A percentile compares a stretch with the other conserved stretches of the same genome.
Conservation (phyloP, 2,113 vertebrate species). For the Ammospiza nelsoni region DNA sequence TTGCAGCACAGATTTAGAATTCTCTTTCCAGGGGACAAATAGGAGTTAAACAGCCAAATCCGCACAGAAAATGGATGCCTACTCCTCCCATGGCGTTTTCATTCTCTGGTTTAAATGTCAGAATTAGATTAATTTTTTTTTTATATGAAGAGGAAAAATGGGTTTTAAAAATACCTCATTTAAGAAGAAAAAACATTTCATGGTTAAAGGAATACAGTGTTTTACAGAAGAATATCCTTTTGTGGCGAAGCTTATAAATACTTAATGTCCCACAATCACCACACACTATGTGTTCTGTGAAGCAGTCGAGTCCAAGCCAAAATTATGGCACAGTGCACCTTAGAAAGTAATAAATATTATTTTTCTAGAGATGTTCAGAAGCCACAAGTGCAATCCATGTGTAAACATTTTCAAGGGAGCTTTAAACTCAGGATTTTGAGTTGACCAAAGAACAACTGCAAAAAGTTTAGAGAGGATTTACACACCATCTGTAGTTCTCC, state of each 20-base stretch:
- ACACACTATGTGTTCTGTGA: slow-evolving; percentile 8
- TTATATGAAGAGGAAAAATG: slow-evolving; percentile 51
- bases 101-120: slow-evolving; percentile 59
- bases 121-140: slow-evolving; percentile 67
- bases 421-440: slow-evolving; percentile 34
- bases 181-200: background rate
- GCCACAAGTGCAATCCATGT: slow-evolving; percentile 27
- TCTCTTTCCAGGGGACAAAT: slow-evolving; percentile 46
- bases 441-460: slow-evolving; percentile 3
- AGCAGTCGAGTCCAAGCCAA: background rate
- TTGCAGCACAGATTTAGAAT: slow-evolving; percentile 26
- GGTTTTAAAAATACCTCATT: slow-evolving; percentile 23
- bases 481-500: background rate
- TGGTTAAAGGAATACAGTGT: slow-evolving; percentile 21
- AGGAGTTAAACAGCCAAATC: slow-evolving; percentile 34
- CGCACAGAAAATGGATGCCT: slow-evolving; percentile 36
- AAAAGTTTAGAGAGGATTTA: slow-evolving; percentile 16
- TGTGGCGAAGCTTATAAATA: slow-evolving; percentile 37
- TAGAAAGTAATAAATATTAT: slow-evolving; percentile 41
- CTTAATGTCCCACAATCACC: slow-evolving; percentile 42
- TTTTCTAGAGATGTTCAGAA: slow-evolving; percentile 48
- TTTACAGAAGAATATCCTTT: slow-evolving; percentile 29
- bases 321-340: slow-evolving; percentile 23
- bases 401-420: slow-evolving; percentile 31
- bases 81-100: slow-evolving; percentile 28